These are phyloP conservation scores for Acleris literana DNA, from an alignment of 2,888 invertebrate species.

Conservation along the genomic window DNA sequence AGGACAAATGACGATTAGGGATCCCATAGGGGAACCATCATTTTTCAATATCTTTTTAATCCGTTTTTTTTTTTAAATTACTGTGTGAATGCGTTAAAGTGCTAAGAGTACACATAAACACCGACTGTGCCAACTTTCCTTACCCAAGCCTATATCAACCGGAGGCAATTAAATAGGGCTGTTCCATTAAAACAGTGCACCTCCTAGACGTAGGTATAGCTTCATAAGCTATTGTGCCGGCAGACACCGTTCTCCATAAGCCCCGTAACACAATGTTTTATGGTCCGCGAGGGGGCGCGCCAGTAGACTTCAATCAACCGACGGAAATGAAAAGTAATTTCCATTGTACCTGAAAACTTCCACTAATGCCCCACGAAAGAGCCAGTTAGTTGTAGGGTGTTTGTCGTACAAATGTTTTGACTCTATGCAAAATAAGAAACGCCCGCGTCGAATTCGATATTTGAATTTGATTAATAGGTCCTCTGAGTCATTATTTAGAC, in stretches of 20 bases:
- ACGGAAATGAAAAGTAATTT: conserved; percentile 73
- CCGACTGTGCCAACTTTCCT: too few species aligned
- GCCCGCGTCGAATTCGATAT: too few species aligned
- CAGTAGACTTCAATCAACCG: conserved; percentile 65
- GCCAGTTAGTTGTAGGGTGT: conserved; percentile 31
- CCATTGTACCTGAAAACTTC: conserved; percentile 59
- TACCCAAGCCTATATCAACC: too few species aligned
- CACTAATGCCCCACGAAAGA: conserved; percentile 44
- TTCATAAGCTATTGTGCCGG: background rate
- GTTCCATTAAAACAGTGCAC: too few species aligned
- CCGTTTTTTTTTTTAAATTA: too few species aligned
- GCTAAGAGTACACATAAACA: too few species aligned
- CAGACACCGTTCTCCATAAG: background rate
- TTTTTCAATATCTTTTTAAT: too few species aligned
- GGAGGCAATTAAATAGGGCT: too few species aligned
- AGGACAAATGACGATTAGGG: too few species aligned
- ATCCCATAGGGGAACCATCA: too few species aligned
- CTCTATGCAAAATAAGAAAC: background rate
- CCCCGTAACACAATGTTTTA: conserved; percentile 17
- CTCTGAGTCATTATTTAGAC: background rate
- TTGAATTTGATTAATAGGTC: background rate
- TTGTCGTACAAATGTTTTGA: conserved; percentile 33
- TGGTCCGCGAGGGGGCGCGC: conserved; percentile 49
- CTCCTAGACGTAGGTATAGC: background rate
- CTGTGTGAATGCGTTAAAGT: too few species aligned